phyloP scores from a whole-genome alignment of 2,113 vertebrate species.

The Paracanthobrama guichenoti region DNA sequence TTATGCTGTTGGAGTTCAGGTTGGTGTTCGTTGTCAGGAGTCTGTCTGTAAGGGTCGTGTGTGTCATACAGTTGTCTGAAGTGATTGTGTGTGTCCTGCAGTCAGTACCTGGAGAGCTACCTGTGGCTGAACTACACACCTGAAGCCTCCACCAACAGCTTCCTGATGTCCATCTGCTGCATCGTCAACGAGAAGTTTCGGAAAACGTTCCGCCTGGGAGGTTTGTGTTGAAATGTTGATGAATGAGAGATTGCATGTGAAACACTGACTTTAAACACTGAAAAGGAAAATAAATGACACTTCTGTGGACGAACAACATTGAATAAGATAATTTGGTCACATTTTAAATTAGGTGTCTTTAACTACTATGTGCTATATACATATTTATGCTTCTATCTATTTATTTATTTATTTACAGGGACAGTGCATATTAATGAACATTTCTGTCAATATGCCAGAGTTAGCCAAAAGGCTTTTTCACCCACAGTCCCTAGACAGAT shows the following conservation, averaged over 20 bases:
- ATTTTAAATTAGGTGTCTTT: no score
- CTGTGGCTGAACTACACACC: constrained; percentile 95
- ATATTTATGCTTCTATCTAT: no score
- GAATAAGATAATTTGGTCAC: not conserved
- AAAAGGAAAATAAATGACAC: not conserved
- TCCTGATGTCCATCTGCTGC: constrained; percentile 97
- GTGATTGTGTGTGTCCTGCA: constrained; percentile 68
- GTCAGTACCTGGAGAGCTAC: constrained; percentile 99
- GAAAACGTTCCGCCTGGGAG: constrained; percentile 99
- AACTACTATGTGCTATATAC: no score
- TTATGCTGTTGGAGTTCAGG: constrained; percentile 99
- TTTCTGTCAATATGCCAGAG: no score
- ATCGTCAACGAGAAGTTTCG: constrained; percentile 98
- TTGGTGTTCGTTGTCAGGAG: constrained; percentile 65
- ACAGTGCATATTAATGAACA: no score
- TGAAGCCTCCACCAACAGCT: constrained; percentile 91
- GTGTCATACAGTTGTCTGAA: not conserved
- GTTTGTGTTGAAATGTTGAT: constrained; percentile 69
- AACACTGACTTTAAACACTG: not conserved
- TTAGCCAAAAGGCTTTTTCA: no score
- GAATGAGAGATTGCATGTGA: not conserved
- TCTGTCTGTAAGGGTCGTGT: not conserved
- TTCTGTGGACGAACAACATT: not conserved
- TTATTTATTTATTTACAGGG: no score
- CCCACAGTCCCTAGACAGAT: no score